Evolutionary conservation across 2,888 invertebrate species (phyloP).

Genomic region (Cantharis rustica): DNA sequence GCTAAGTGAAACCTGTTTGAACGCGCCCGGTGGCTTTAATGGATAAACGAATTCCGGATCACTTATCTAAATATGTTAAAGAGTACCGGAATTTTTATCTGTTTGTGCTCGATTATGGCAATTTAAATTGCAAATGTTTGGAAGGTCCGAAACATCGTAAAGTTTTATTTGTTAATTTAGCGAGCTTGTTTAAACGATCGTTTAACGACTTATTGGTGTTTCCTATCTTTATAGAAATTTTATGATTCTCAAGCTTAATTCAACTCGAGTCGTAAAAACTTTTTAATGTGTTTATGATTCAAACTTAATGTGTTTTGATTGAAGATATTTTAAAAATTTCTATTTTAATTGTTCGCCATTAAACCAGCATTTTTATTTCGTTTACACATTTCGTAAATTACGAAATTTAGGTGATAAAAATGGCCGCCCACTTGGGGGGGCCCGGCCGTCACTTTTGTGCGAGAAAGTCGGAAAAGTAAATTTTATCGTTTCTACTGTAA

Average conservation of each 20-base stretch:
- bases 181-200: conserved; percentile 30
- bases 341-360: conserved; percentile 5
- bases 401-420: background rate
- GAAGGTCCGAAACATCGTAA: conserved; percentile 25
- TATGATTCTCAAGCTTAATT: conserved; percentile 27
- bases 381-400: background rate
- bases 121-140: conserved; percentile 23
- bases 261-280: conserved; percentile 24
- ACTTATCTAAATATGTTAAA: conserved; percentile 25
- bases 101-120: conserved; percentile 22
- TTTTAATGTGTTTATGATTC: conserved; percentile 28
- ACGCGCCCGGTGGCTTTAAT: conserved; percentile 22
- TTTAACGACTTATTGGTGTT: conserved; percentile 30
- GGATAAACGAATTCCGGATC: conserved; percentile 14
- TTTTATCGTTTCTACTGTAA: background rate
- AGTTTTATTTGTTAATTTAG: conserved; percentile 29
- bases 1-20: conserved; percentile 24
- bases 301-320: conserved; percentile 21
- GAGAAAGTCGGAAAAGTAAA: background rate
- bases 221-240: conserved; percentile 30
- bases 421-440: background rate
- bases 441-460: background rate
- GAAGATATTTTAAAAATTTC: conserved; percentile 21
- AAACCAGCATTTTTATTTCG: background rate
- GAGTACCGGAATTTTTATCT: conserved; percentile 27